Conservation (phyloP, 2,113 vertebrate genomes). For the Callithrix jacchus region DNA sequence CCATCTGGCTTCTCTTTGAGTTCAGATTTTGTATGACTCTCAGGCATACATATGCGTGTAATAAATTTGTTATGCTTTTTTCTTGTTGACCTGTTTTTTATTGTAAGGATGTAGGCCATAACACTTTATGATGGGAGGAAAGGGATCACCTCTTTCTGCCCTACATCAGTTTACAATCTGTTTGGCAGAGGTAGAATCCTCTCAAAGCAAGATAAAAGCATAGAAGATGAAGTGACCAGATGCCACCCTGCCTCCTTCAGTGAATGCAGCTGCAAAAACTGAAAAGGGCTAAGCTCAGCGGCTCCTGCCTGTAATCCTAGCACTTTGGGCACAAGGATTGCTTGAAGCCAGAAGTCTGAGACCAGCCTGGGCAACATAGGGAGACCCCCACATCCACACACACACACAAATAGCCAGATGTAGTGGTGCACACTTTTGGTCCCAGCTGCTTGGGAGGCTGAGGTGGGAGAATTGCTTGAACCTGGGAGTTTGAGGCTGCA, state of each 20-base stretch:
- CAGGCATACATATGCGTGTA: background rate
- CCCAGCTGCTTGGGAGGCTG: too few species aligned
- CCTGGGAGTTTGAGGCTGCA: too few species aligned
- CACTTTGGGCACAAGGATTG: too few species aligned
- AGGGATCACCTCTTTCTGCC: background rate
- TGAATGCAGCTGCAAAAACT: background rate
- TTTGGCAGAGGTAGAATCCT: background rate
- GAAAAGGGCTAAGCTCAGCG: background rate
- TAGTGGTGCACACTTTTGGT: too few species aligned
- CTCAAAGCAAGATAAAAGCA: background rate
- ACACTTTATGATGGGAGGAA: background rate
- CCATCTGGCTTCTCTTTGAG: background rate
- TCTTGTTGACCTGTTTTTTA: background rate
- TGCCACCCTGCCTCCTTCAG: accelerated
- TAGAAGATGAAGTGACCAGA: background rate
- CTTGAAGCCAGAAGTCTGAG: too few species aligned
- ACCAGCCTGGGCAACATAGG: too few species aligned
- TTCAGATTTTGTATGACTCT: background rate
- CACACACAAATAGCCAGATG: too few species aligned
- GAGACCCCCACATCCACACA: too few species aligned
- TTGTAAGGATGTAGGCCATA: background rate
- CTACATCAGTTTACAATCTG: background rate
- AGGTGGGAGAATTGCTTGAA: too few species aligned
- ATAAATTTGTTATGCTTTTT: background rate
- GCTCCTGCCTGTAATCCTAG: too few species aligned